These are phyloP conservation scores for Stenchaetothrips biformis DNA, from an alignment of 2,888 invertebrate genomes.

Conservation along the genomic window DNA sequence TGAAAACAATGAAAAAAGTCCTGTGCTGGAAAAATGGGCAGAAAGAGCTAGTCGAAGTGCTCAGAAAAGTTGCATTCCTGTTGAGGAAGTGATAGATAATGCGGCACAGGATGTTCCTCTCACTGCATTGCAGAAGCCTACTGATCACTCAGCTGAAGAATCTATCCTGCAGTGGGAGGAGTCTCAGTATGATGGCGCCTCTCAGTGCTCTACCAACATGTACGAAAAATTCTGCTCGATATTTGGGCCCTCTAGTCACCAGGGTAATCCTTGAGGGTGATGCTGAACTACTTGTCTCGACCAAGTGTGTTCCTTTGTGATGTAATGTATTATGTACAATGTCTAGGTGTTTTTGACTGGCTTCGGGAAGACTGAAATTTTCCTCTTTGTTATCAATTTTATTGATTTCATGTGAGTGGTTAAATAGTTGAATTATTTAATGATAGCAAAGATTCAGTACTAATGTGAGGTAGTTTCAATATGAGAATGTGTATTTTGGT, in stretches of 20 bases:
- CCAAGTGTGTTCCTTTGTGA: conserved; percentile 17
- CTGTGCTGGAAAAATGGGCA: conserved; percentile 15
- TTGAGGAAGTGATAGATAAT: neutral
- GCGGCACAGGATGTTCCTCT: neutral
- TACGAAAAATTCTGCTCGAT: conserved; percentile 1
- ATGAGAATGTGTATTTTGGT: neutral
- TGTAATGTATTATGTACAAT: neutral
- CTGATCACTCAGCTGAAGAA: neutral
- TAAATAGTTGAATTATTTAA: neutral
- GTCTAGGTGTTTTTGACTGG: neutral
- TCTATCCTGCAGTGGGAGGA: neutral
- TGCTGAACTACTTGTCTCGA: neutral
- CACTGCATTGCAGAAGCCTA: neutral
- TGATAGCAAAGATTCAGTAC: neutral
- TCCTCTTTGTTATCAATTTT: conserved; percentile 13
- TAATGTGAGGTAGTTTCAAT: no score
- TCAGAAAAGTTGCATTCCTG: neutral
- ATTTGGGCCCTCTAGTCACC: conserved; percentile 11
- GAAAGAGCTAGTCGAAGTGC: conserved; percentile 13
- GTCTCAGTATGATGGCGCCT: neutral
- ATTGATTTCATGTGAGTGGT: conserved; percentile 5
- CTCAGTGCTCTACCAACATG: neutral
- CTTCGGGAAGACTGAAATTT: conserved; percentile 9
- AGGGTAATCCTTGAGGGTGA: conserved; percentile 5
- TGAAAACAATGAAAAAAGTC: conserved; percentile 12